Evolutionary conservation across 2,797 vertebrate species (phyloP).

Genomic region (Nyctibius grandis): DNA sequence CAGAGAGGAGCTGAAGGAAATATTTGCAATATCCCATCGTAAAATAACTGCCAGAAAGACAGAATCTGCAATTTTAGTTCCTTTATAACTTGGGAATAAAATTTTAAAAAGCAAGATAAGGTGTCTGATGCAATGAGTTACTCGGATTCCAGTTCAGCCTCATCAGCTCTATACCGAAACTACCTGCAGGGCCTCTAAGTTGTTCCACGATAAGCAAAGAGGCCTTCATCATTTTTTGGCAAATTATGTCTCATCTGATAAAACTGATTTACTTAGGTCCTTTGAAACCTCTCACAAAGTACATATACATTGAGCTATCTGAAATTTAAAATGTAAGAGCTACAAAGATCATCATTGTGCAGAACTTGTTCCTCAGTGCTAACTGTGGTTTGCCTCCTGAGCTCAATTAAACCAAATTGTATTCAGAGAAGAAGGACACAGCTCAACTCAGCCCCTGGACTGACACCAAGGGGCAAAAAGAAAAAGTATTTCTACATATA

Average conservation of each 20-base stretch:
- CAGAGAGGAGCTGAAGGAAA: not conserved
- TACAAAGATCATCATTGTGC: not conserved
- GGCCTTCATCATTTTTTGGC: not conserved
- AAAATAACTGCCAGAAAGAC: not conserved
- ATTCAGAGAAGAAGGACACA: not conserved
- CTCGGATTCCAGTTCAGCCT: not conserved
- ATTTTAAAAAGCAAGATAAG: not conserved
- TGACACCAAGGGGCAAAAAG: not conserved
- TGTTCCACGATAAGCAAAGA: not conserved
- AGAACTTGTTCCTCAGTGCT: not conserved
- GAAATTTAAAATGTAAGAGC: not conserved
- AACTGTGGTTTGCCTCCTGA: not conserved
- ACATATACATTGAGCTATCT: not conserved
- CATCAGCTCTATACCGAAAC: not conserved
- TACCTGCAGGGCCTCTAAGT: not conserved
- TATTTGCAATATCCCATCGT: not conserved
- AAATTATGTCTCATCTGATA: not conserved
- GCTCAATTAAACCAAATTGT: not conserved
- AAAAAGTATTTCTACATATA: not conserved
- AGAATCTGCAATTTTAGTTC: not conserved
- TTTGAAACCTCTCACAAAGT: not conserved
- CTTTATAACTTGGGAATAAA: not conserved
- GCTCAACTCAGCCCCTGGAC: not conserved
- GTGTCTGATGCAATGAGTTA: not conserved
- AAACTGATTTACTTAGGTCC: not conserved